Base-by-base conservation (phyloP, 2,113 vertebrate species). In the Centropristis striata region DNA sequence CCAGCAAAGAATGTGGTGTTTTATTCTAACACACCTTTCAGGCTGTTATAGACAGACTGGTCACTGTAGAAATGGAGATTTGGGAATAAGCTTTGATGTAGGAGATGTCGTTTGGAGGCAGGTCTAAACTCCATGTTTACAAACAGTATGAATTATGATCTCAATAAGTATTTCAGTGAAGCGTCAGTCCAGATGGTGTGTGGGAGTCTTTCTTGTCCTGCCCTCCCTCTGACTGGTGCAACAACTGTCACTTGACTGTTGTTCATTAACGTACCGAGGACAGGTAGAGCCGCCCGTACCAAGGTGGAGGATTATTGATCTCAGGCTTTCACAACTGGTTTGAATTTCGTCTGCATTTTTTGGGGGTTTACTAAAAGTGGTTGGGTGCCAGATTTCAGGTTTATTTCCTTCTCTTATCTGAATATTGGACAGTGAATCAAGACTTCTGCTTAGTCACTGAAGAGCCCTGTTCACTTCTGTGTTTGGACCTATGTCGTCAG, bases 251-350 rank as follows among this genome's bases (percentile, higher is more conserved):
- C 71, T 32, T 9, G 1, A 39, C 67, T 76, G 94, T 95, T 95
- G 93, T 94, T 94, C 91, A 95, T 95, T 95, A 95, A 95, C 94
- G 9, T 18, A 47, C 16, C n/a, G 50, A 79, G 75, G 86, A 74
- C 83, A 83, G 78, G 71, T 66, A 70, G 83, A 80, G 36, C 49
- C 57, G 63, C 53, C 16, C 12, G 16, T 20, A 75, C 41, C 77
- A 67, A 81, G 73, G 73, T 42, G 76, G 81, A 84, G 1, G 55
- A 71, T 70, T 69, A 84, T 73, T 72, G 79, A 85, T 81, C 78
- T 53, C 51, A 46, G 61, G 25, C 65, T 85, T 49, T 16, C 63
- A 55, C 11, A 54, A 51, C 20, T 12, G 20, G 20, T 4, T 1
- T 21, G 7, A 21, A 20, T 51, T 37, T 44, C 4, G 15, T 50